These are phyloP conservation scores for Drosophila prostipennis DNA, from an alignment of 2,888 invertebrate genomes.

Conservation along the genomic window DNA sequence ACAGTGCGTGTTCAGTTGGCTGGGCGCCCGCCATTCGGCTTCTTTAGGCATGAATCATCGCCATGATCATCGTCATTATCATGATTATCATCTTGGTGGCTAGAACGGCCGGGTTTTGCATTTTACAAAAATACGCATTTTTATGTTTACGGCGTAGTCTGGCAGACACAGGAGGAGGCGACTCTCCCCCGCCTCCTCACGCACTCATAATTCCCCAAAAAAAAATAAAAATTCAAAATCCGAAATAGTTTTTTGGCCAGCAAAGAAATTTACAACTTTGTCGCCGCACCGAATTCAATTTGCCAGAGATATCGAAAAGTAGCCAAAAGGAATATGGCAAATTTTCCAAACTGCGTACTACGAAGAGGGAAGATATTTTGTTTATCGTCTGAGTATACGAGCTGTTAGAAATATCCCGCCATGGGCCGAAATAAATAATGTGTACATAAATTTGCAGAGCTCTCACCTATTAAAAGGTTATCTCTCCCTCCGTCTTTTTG, in stretches of 20 bases:
- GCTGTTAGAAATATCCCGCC: slow-evolving; percentile 48
- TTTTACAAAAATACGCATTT: slow-evolving; percentile 65
- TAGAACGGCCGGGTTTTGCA: slow-evolving; percentile 58
- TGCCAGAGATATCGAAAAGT: slow-evolving; percentile 37
- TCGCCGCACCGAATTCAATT: slow-evolving; percentile 50
- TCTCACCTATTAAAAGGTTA: slow-evolving; percentile 51
- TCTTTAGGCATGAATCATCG: slow-evolving; percentile 72
- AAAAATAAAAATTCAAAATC: slow-evolving; percentile 19
- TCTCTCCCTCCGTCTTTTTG: slow-evolving; percentile 17
- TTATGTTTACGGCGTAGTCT: slow-evolving; percentile 77
- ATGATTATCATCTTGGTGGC: slow-evolving; percentile 36
- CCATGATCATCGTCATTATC: slow-evolving; percentile 11
- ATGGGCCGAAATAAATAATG: slow-evolving; percentile 49
- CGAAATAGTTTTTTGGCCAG: slow-evolving; percentile 70
- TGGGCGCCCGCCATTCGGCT: slow-evolving; percentile 73
- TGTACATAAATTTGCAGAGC: slow-evolving; percentile 49
- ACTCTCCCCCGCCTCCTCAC: slow-evolving; percentile 47
- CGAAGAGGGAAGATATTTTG: slow-evolving; percentile 15
- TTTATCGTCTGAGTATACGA: slow-evolving; percentile 44
- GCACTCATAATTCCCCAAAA: slow-evolving; percentile 70
- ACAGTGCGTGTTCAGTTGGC: slow-evolving; percentile 75
- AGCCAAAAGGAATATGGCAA: slow-evolving; percentile 2
- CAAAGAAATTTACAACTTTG: slow-evolving; percentile 60
- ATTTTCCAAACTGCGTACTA: slow-evolving; percentile 47
- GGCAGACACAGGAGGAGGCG: slow-evolving; percentile 54